Percentiles rank a stretch among this genome's conserved stretches.
phyloP scores from a whole-genome alignment of 2,888 invertebrate genomes.

The Asteroscopus sphinx region DNA sequence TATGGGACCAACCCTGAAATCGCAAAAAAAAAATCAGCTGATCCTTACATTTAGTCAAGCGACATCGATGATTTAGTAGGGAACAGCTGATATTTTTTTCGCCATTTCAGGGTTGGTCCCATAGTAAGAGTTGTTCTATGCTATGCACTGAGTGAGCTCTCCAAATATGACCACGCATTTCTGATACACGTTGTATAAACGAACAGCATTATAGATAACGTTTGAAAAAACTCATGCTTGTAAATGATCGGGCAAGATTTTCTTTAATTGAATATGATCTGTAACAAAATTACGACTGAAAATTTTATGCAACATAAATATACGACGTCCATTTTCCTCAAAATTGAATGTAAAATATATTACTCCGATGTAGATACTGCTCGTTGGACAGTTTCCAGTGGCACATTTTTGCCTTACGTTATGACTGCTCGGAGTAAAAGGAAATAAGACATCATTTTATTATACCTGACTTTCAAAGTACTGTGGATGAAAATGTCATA shows the following conservation, averaged over 20 bases:
- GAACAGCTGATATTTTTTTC: too few relatives aligned
- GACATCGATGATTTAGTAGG: too few relatives aligned
- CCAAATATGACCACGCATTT: too few relatives aligned
- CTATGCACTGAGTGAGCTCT: too few relatives aligned
- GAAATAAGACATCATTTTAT: conserved; percentile 64
- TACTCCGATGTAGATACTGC: conserved; percentile 60
- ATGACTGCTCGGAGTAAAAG: conserved; percentile 62
- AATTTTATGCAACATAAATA: conserved; percentile 67
- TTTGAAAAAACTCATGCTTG: conserved; percentile 22
- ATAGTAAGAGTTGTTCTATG: too few relatives aligned
- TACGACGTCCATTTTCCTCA: conserved; percentile 60
- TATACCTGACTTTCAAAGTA: conserved; percentile 49
- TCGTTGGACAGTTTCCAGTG: conserved; percentile 71
- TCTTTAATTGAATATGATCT: conserved; percentile 44
- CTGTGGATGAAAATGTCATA: conserved; percentile 32
- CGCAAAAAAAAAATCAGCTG: too few relatives aligned
- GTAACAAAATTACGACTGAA: conserved; percentile 50
- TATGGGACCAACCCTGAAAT: too few relatives aligned
- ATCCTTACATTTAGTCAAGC: too few relatives aligned
- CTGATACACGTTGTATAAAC: too few relatives aligned
- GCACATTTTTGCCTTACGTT: conserved; percentile 69
- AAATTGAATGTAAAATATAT: conserved; percentile 77
- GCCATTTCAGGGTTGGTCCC: too few relatives aligned
- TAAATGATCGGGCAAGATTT: conserved; percentile 15
- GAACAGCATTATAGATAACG: conserved; percentile 4